Conservation (phyloP, 2,797 vertebrate genomes). For the Eulemur albifrons region DNA sequence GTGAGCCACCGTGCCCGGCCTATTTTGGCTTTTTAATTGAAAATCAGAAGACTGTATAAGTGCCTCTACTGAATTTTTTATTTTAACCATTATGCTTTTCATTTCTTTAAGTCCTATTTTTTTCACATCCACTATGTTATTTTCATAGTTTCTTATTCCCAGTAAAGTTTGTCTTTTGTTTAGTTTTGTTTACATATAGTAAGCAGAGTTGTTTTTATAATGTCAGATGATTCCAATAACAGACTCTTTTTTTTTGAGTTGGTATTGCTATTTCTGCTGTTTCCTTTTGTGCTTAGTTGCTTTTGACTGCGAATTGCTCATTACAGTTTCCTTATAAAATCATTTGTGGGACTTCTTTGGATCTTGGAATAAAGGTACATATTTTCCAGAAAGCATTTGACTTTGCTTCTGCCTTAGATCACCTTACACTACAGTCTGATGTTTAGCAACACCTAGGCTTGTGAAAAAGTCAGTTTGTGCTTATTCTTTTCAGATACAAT, state of each 20-base stretch:
- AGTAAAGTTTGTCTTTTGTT: neutral
- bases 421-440: neutral
- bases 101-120: neutral
- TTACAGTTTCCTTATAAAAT: neutral
- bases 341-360: neutral
- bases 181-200: neutral
- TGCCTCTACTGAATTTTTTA: neutral
- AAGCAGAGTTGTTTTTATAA: neutral
- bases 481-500: neutral
- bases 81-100: neutral
- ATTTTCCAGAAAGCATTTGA: neutral
- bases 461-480: neutral
- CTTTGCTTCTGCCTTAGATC: neutral
- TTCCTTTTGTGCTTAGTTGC: neutral
- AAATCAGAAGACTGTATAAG: neutral
- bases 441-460: neutral
- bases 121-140: neutral
- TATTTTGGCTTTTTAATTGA: neutral
- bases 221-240: neutral
- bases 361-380: neutral
- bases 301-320: neutral
- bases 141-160: neutral
- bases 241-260: neutral
- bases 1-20: neutral
- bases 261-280: neutral